These are phyloP conservation scores for Pilophorus perplexus DNA, from an alignment of 2,888 invertebrate genomes.

Conservation along the genomic window DNA sequence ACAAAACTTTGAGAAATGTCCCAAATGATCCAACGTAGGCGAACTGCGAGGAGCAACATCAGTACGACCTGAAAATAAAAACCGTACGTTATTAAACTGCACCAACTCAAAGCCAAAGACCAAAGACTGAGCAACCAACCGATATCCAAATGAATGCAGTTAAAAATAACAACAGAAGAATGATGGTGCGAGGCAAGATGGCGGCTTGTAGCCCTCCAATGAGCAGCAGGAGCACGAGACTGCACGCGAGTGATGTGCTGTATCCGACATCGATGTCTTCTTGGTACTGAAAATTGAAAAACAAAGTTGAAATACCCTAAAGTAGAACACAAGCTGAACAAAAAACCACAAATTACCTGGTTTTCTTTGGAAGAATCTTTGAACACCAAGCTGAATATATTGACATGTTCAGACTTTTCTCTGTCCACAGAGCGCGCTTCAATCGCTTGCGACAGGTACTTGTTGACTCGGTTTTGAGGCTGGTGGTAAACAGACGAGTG, in stretches of 20 bases:
- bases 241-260: conserved; percentile 76
- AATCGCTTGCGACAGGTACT: conserved; percentile 86
- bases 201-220: conserved; percentile 74
- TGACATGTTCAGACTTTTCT: conserved; percentile 85
- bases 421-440: conserved; percentile 86
- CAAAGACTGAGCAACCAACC: conserved; percentile 50
- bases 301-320: background rate
- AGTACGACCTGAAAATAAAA: conserved; percentile 59
- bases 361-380: conserved; percentile 80
- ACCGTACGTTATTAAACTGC: background rate
- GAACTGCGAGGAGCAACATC: conserved; percentile 77
- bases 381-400: conserved; percentile 79
- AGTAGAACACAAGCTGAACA: background rate
- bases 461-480: conserved; percentile 87
- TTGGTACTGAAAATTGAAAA: conserved; percentile 64
- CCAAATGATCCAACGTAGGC: conserved; percentile 79
- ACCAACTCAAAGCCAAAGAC: background rate
- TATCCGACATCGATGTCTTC: conserved; percentile 82
- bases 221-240: conserved; percentile 70
- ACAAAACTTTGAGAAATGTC: conserved; percentile 82
- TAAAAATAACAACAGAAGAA: conserved; percentile 78
- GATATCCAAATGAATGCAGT: conserved; percentile 89
- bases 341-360: conserved; percentile 58
- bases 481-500: conserved; percentile 84
- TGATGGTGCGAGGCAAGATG: conserved; percentile 79